Conservation (phyloP, 2,113 vertebrate genomes). For the Periophthalmodon schlosseri region DNA sequence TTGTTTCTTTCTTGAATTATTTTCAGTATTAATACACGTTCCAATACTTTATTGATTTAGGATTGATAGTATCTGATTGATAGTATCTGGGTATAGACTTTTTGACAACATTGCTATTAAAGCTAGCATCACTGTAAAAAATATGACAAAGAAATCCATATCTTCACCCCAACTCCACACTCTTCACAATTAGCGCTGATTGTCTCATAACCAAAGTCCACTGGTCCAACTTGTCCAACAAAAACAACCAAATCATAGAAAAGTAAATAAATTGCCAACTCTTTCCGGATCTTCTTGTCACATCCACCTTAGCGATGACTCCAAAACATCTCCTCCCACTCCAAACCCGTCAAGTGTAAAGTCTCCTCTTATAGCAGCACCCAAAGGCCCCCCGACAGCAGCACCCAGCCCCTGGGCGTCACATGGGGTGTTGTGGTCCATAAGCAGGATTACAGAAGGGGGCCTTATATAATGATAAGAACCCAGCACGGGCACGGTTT, state of each 20-base stretch:
- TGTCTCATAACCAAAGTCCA: background rate
- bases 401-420: constrained; percentile 37
- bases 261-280: background rate
- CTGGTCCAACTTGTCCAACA: background rate
- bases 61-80: too few relatives aligned
- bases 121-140: background rate
- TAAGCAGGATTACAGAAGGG: constrained; percentile 66
- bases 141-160: background rate
- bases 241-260: background rate
- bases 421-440: constrained; percentile 60
- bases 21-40: too few relatives aligned
- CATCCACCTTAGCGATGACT: background rate
- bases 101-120: too few relatives aligned
- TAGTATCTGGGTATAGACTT: too few relatives aligned
- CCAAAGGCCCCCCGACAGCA: constrained; percentile 2
- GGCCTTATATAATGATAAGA: constrained; percentile 54
- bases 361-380: background rate
- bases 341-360: background rate
- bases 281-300: background rate
- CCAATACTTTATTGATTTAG: too few relatives aligned
- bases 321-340: background rate
- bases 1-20: too few relatives aligned
- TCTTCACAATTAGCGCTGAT: background rate
- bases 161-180: background rate
- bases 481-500: constrained; percentile 35